phyloP scores from a whole-genome alignment of 2,888 invertebrate genomes.

The Acheta domesticus region DNA sequence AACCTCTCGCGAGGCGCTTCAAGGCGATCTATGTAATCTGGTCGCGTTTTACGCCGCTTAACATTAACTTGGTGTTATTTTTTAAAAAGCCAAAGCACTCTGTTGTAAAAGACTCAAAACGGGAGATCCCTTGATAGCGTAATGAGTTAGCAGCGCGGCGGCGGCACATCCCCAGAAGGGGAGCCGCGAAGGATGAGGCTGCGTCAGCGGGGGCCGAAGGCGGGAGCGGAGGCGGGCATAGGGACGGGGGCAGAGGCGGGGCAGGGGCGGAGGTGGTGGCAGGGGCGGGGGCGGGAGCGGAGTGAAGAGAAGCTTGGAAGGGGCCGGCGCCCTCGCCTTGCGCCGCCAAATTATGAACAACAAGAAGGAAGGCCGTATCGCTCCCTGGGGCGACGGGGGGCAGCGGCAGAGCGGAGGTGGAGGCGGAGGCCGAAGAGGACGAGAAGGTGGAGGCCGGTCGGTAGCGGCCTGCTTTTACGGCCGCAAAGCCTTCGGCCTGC shows the following conservation, averaged over 20 bases:
- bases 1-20: too few relatives aligned
- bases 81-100: slow-evolving; percentile 18
- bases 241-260: neutral
- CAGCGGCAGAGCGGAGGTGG: neutral
- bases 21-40: neutral
- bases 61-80: neutral
- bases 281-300: neutral
- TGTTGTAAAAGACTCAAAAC: slow-evolving; percentile 18
- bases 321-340: slow-evolving; percentile 12
- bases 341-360: slow-evolving; percentile 4
- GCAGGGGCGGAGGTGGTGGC: neutral
- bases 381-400: neutral
- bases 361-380: neutral
- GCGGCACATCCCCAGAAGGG: too few relatives aligned
- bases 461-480: neutral
- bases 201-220: neutral
- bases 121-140: slow-evolving; percentile 18
- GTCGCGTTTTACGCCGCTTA: slow-evolving; percentile 8
- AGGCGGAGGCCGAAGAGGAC: too few relatives aligned
- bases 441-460: too few relatives aligned
- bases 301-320: neutral
- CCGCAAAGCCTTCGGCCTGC: neutral
- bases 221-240: too few relatives aligned
- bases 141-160: neutral
- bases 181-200: neutral